Base-by-base conservation (phyloP, 2,797 vertebrate species). In the Parambassis ranga region DNA sequence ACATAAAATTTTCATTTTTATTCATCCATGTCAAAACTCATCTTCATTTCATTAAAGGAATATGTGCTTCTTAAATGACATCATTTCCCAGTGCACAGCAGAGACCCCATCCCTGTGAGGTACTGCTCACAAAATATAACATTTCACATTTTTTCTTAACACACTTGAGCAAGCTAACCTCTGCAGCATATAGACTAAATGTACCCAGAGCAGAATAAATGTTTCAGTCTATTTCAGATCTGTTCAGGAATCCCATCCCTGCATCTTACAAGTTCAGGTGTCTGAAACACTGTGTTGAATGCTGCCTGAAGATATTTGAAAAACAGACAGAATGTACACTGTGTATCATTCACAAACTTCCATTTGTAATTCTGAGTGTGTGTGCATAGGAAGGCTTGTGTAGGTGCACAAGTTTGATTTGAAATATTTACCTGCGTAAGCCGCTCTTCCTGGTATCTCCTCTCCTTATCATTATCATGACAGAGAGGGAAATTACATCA, bases 31-130 rank as follows among this genome's bases (percentile, higher is more conserved):
- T 81, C 65, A 74, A 35, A 82, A 55, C 63, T 71, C 70, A 85
- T 88, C 66, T 33, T 71, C 58, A 59, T 88, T 79, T 85, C 71
- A 86, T 91, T 88, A 83, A 76, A 76, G 43, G 56, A 30, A 80
- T 87, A 75, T 56, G 44, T 27, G 57, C 73, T 77, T 31, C 55
- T 65, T 75, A 73, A 87, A 86, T 83, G 55, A 70, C 65, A 78
- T 68, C 67, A 75, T 88, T 80, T 75, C 50, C 69, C 60, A 53
- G 5, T 27, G 64, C 61, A n/a, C n/a, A 23, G 44, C 60, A 61
- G 61, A 73, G 48, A 41, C 61, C 53, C 42, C 53, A 49, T 51
- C 68, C 58, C 37, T 71, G 53, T 47, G 55, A 79, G 71, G 76
- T 11, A 28, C 65, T 65, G 63, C 43, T 71, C 69, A 56, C 30